Base-by-base conservation (phyloP, 2,888 invertebrate genomes). In the Syritta pipiens region DNA sequence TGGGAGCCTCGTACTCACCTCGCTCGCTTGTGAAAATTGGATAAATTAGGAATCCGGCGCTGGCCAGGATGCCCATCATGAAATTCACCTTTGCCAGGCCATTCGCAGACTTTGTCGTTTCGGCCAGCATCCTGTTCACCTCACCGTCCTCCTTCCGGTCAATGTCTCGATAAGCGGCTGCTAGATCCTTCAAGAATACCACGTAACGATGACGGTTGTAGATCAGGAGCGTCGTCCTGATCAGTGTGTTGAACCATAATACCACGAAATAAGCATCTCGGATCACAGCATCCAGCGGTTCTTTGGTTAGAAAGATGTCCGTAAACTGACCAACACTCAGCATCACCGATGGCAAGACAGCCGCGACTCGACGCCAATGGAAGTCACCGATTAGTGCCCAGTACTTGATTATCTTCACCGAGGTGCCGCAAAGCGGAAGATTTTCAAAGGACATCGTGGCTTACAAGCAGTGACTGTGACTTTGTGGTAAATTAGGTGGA, bases 291-390 rank as follows among this genome's bases (percentile, higher is more conserved):
- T 49, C 49, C 7, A 49, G 28, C 1, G 49, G 49, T 14, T 49
- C 49, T 4, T 9, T 4, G 10, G 28, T 49, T 4, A 49, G 5
- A 9, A 30, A 10, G 17, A 49, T 14, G 14, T 40, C 10, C 37
- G 46, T 10, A 5, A 57, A 7, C 17, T 30, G 24, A 4, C 46
- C 22, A 2, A 46, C 6, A 12, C 22, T 22, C 24, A 46, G 22
- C 49, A 32, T 12, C 5, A 49, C 26, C 5, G 46, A 46, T 1
- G 46, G 46, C 9, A 22, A 2, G 40, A 48, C 6, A 40, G 12
- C 83, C 14, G 83, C 63, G 72, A 86, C 86, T 17, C 86, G 83
- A 0, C 86, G 84, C 85, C 85, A 86, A 49, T 86, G 86, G 79
- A 84, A 85, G 4, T 83, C 83, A 28, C 81, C 84, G 0, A 86